Percentiles rank a stretch among this genome's conserved stretches.
Conservation (phyloP, 1,140 invertebrate genomes). For the Palaemon carinicauda region DNA sequence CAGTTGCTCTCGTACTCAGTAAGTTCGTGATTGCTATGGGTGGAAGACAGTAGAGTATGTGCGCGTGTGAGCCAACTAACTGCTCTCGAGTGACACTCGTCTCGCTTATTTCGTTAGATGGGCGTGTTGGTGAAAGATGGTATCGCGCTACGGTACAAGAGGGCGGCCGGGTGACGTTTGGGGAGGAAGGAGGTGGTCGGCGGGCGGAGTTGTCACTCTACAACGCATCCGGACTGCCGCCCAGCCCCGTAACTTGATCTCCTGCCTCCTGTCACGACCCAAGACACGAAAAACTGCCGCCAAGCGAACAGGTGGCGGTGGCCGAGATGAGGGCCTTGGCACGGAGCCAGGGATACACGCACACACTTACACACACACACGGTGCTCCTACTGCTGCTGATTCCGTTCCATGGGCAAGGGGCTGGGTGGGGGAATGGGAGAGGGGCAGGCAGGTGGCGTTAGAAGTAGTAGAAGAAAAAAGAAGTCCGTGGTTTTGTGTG, state of each 20-base stretch:
- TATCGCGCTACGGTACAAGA: neutral
- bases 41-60: neutral
- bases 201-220: constrained; percentile 1
- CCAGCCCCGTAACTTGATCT: neutral
- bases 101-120: neutral
- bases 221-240: constrained; percentile 7
- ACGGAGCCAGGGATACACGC: neutral
- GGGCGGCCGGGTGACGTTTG: neutral
- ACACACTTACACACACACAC: no score
- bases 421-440: no score
- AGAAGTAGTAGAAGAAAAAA: neutral
- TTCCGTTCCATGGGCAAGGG: no score
- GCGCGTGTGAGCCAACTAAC: neutral
- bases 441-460: neutral
- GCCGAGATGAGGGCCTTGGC: neutral
- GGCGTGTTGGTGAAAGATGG: neutral
- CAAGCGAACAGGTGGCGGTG: constrained; percentile 4
- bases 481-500: no score
- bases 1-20: no score
- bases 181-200: neutral
- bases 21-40: no score
- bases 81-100: neutral
- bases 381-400: no score
- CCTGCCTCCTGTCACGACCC: neutral
- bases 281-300: constrained; percentile 3